Percentiles rank a stretch among this genome's conserved stretches.
phyloP scores from a whole-genome alignment of 2,113 vertebrate genomes.

The Odocoileus virginianus region DNA sequence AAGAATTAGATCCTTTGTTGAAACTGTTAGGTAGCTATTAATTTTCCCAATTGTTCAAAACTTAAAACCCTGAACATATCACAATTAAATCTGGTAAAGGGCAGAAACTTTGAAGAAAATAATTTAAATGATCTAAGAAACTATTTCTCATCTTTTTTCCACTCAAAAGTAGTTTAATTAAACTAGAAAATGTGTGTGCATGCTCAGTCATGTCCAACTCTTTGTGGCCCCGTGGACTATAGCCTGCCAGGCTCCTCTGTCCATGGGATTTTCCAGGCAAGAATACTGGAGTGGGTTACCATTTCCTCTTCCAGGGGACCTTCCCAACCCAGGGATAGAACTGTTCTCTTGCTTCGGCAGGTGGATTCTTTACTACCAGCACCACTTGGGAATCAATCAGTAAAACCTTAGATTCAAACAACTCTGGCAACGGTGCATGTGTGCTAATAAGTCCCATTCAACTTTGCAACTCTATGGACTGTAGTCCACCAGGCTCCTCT shows the following conservation, averaged over 20 bases:
- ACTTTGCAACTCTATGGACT: too few relatives aligned
- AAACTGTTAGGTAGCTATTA: background rate
- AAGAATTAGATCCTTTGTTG: background rate
- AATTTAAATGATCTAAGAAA: slow-evolving; percentile 52
- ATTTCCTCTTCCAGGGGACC: too few relatives aligned
- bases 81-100: slow-evolving; percentile 13
- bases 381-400: background rate
- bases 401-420: slow-evolving; percentile 38
- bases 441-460: too few relatives aligned
- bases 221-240: background rate
- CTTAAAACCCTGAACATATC: slow-evolving; percentile 17
- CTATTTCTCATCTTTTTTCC: background rate
- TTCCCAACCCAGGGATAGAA: too few relatives aligned
- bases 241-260: background rate
- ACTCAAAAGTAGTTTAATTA: slow-evolving; percentile 10
- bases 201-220: background rate
- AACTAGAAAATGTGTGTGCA: background rate
- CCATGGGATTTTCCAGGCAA: background rate
- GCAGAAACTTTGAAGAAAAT: slow-evolving; percentile 21
- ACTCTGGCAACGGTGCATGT: background rate
- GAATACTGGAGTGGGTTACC: too few relatives aligned
- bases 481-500: too few relatives aligned
- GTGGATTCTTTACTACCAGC: too few relatives aligned
- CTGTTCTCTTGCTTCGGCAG: too few relatives aligned
- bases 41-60: background rate